Base-by-base conservation (phyloP, 2,888 invertebrate genomes). In the Xestia c-nigrum region DNA sequence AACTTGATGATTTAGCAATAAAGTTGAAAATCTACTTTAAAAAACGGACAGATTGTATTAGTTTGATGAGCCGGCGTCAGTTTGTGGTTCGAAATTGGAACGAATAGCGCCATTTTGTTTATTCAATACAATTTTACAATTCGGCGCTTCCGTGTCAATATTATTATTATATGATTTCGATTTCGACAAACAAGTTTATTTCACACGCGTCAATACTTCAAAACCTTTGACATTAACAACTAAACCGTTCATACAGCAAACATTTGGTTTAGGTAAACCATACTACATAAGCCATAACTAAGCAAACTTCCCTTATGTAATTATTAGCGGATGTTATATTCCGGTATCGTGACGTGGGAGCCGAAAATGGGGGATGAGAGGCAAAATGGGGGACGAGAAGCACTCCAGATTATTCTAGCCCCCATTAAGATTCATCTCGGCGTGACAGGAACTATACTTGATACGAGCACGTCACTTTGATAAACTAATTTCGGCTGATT, bases 401-500 rank as follows among this genome's bases (percentile, higher is more conserved):
- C 14, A 81, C 74, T 57, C 61, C 57, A 40, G 55, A 67, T 76
- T 50, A 63, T 76, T 63, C 74, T 46, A 70, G 72, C 66, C 65
- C 31, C 80, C 52, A 80, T 86, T 80, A 86, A 83, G 84, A 69
- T 75, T 85, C 69, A 80, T 76, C 68, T 74, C 63, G 24, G 64
- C 46, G 38, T 69, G 52, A 69, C 65, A 68, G 55, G 46, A 81
- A 83, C 82, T 78, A 65, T 77, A 66, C 6, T 61, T 76, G 83
- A 80, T 68, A 85, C 65, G 74, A 67, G 75, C 77, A 66, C 65
- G 69, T 80, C 72, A 80, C 83, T 86, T 85, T 72, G 74, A 76
- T 75, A 80, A 85, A 86, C 86, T 86, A 83, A 85, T 85, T 83
- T 77, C 14, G 52, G 47, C 47, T 80, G 76, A 85, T 77, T 86